Evolutionary conservation across 2,888 invertebrate genomes (phyloP), one percentile per base, ranked within the genome.

Genomic region (Baronia brevicornis): DNA sequence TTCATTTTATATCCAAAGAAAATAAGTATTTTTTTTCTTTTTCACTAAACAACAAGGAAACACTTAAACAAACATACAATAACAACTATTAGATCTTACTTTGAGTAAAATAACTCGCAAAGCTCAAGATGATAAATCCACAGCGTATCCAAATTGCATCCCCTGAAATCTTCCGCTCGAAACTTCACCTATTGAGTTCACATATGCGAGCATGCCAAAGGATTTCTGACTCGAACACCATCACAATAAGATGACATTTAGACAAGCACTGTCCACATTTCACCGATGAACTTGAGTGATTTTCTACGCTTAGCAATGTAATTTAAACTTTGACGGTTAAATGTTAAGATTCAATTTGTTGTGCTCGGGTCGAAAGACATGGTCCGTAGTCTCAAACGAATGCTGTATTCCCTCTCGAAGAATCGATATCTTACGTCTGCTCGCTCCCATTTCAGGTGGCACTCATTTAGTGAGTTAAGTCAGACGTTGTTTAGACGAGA

Each of bases 361-460:
- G 43, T 18, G 14, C 18, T 33, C 41, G 44, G 54, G 61, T 64
- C 67, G 67, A 69, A 73, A 60, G 55, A 59, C 67, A 60, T 55
- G 48, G 65, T 65, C 66, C 62, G 56, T 58, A 58, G 58, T 51
- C 66, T 61, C 64, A 61, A 58, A 59, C 57, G 64, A 65, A 64
- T 66, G 50, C 51, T 55, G 66, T 70, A 69, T 73, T 77, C 78
- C 69, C 72, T 75, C 78, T 77, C 77, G 68, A 80, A 82, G 80
- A 82, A 82, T 82, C 82, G 80, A 82, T 82, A 82, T 65, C 73
- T 79, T 80, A 80, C 82, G 82, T 82, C 82, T 82, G 82, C 79
- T 65, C 40, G 41, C 52, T 54, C 55, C 61, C 58, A 62, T 12
- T 10, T 11, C 10, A 10, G 55, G 48, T 56, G 54, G 58, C 60